Base-by-base conservation (phyloP, 2,888 invertebrate genomes). In the Villa cingulata region DNA sequence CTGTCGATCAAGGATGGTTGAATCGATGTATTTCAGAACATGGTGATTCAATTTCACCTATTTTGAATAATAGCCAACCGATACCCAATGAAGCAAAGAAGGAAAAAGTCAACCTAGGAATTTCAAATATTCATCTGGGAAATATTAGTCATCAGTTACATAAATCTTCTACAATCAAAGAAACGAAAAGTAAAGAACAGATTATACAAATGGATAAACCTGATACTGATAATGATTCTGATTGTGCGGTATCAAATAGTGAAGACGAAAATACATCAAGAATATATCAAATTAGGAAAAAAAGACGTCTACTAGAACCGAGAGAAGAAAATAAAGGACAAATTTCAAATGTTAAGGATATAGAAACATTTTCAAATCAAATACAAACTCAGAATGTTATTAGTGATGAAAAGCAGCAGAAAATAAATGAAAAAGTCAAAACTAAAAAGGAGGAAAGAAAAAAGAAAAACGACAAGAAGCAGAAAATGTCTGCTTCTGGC, bases 191-290 rank as follows among this genome's bases (percentile, higher is more conserved):
- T 23, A 23, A 7, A 23, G 7, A 23, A 6, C 4, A 23, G 23
- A 6, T 7, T 7, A 23, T 6, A 23, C 7, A 23, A 23, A 23
- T 23, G 5, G 23, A 23, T 23, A 23, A 23, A 23, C 23, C 18
- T 51, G 55, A n/a, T 7, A n/a, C 3, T n/a, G 36, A 36, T 23
- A 70, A 70, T 53, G 80, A 83, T 57, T 78, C 77, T 59, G 83
- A 86, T 57, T 86, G 86, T 62, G 70, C 78, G 50, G 72, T 81
- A 45, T 75, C 66, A 15, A 80, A 81, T 55, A 83, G 83, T 66
- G 83, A 80, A 55, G 77, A 79, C 37, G 82, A 82, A 58, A 50
- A 51, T 4, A 55, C 57, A n/a, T 50, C 53, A 6, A 15, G 10
- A 12, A 54, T 58, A 20, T 73, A 74, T 52, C 68, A 74, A 56